Base-by-base conservation (phyloP, 2,888 invertebrate species). In the Pedicia rivosa region DNA sequence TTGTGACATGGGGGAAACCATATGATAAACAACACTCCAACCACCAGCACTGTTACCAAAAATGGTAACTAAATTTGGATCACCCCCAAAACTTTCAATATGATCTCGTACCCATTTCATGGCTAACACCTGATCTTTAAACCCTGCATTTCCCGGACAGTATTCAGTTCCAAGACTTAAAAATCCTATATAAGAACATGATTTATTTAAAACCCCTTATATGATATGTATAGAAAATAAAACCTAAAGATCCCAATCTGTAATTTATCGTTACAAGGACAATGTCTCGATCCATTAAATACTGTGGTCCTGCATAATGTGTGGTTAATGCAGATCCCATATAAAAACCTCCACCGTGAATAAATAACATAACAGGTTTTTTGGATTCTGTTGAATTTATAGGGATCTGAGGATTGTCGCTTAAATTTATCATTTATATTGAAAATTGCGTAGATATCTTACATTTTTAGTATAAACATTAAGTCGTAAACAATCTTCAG, bases 291-390 rank as follows among this genome's bases (percentile, higher is more conserved):
- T 78, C 76, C 48, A 78, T 60, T 5, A 76, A 61, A 47, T 75
- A 72, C 44, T 70, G 64, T 0, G 78, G 77, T 0, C 60, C 61
- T 37, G 58, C 57, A 39, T 55, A 56, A 41, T 74, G 78, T 44
- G 70, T 68, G 0, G n/a, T n/a, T n/a, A n/a, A n/a, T n/a, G n/a
- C n/a, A n/a, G n/a, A n/a, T n/a, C n/a, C n/a, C n/a, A n/a, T n/a
- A n/a, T n/a, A 72, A 53, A 73, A 78, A n/a, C 67, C 75, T 1
- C 79, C 79, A 0, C 72, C 67, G 55, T 78, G 79, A 41, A 80
- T 66, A 53, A 65, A 75, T 2, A 79, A 67, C 5, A 80, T 58
- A 2, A 80, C 79, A 0, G 80, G 75, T 9, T 48, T 50, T n/a
- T n/a, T n/a, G n/a, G n/a, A n/a, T n/a, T n/a, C n/a, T n/a, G n/a